These are phyloP conservation scores for Drosophila sulfurigaster DNA, from an alignment of 1,140 invertebrate species.

Conservation along the genomic window DNA sequence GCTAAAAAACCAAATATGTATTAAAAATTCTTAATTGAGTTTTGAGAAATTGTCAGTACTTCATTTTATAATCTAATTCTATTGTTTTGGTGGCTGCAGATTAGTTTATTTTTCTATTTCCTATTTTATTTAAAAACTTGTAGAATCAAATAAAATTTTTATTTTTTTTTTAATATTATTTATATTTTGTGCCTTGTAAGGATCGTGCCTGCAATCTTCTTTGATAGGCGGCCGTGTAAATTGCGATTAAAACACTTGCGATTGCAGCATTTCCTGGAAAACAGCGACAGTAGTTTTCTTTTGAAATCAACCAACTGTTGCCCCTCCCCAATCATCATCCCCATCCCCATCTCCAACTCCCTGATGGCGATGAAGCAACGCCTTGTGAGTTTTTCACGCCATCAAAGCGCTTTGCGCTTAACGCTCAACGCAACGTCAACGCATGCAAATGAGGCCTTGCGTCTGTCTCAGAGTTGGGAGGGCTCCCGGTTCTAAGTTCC, in stretches of 20 bases:
- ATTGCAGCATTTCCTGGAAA: constrained; percentile 65
- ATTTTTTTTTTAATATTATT: no score
- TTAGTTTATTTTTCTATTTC: no score
- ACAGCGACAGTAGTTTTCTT: constrained; percentile 33
- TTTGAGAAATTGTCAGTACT: no score
- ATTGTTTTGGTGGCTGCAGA: no score
- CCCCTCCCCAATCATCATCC: not conserved
- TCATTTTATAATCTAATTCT: no score
- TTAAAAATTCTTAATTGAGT: no score
- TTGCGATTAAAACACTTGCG: constrained; percentile 67
- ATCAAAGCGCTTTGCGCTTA: constrained; percentile 71
- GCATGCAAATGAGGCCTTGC: constrained; percentile 80
- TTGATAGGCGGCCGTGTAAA: constrained; percentile 60
- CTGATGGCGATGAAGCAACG: constrained; percentile 21
- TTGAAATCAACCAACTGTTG: constrained; percentile 57
- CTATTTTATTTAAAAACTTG: no score
- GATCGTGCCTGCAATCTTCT: constrained; percentile 14
- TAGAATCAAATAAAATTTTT: no score
- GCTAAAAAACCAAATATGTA: no score
- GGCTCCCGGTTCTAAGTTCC: constrained; percentile 16
- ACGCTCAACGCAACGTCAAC: constrained; percentile 15
- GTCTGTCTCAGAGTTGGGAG: constrained; percentile 52
- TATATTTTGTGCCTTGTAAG: not conserved
- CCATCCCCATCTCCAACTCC: not conserved
- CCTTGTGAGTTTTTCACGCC: constrained; percentile 65